phyloP scores from a whole-genome alignment of 2,113 vertebrate species.

The Orcinus orca region DNA sequence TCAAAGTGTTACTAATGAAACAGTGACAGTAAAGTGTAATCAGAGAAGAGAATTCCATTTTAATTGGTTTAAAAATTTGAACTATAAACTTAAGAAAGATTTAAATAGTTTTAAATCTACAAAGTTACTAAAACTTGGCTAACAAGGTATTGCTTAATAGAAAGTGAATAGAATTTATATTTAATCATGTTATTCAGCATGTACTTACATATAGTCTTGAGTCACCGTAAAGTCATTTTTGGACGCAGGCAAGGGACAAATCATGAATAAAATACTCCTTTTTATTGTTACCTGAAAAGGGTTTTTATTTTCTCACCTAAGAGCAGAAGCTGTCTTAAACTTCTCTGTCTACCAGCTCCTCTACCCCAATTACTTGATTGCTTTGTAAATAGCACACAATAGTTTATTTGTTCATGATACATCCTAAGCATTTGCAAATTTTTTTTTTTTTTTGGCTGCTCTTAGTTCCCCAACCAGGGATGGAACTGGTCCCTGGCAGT shows the following conservation, averaged over 20 bases:
- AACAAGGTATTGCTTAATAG: background rate
- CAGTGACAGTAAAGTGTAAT: background rate
- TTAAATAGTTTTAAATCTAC: background rate
- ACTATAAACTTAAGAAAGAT: background rate
- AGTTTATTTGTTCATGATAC: background rate
- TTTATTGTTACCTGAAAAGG: background rate
- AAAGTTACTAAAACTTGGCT: background rate
- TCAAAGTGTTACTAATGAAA: background rate
- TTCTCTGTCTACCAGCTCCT: background rate
- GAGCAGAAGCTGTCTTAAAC: background rate
- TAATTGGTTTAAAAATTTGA: background rate
- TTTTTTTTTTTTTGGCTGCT: background rate
- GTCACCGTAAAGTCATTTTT: background rate
- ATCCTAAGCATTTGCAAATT: background rate
- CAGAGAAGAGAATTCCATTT: background rate
- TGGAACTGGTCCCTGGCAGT: background rate
- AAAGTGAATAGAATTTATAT: background rate
- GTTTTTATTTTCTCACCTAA: constrained; percentile 4
- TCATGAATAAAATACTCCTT: background rate
- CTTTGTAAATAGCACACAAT: background rate
- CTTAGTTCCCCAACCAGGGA: background rate
- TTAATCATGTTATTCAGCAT: background rate
- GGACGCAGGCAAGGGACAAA: background rate
- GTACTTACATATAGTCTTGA: background rate
- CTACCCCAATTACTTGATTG: background rate